Evolutionary conservation across 2,888 invertebrate genomes (phyloP).

Genomic region (Aricia artaxerxes): DNA sequence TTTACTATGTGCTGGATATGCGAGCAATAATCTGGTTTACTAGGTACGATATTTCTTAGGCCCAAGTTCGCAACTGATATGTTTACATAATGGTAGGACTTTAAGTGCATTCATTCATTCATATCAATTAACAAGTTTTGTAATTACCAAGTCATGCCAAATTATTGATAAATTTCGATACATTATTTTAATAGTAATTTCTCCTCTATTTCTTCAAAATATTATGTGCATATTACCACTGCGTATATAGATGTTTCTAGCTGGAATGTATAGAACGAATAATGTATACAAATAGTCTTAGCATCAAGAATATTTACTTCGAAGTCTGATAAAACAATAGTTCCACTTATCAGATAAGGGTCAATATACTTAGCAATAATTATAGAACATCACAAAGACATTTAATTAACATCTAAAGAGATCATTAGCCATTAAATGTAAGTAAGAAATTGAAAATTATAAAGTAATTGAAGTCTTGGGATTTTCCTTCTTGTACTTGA

Average conservation of each 20-base stretch:
- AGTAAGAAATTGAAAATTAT: neutral
- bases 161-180: no score
- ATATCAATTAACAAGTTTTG: neutral
- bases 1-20: no score
- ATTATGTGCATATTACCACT: neutral
- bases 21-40: no score
- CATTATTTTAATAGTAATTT: neutral
- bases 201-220: neutral
- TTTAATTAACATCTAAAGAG: neutral
- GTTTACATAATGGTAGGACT: slow-evolving; percentile 13
- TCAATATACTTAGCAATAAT: slow-evolving; percentile 20
- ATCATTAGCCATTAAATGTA: neutral
- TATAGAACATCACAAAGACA: slow-evolving; percentile 13
- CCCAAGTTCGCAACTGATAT: slow-evolving; percentile 31
- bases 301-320: slow-evolving; percentile 6
- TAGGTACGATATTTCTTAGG: no score
- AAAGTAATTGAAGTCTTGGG: neutral
- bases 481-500: no score
- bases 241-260: neutral
- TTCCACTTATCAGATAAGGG: slow-evolving; percentile 47
- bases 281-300: slow-evolving; percentile 17
- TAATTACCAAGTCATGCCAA: no score
- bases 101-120: no score
- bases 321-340: slow-evolving; percentile 49
- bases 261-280: slow-evolving; percentile 30